These are phyloP conservation scores for Australoheros scitulus DNA, from an alignment of 2,113 vertebrate species.

Conservation along the genomic window DNA sequence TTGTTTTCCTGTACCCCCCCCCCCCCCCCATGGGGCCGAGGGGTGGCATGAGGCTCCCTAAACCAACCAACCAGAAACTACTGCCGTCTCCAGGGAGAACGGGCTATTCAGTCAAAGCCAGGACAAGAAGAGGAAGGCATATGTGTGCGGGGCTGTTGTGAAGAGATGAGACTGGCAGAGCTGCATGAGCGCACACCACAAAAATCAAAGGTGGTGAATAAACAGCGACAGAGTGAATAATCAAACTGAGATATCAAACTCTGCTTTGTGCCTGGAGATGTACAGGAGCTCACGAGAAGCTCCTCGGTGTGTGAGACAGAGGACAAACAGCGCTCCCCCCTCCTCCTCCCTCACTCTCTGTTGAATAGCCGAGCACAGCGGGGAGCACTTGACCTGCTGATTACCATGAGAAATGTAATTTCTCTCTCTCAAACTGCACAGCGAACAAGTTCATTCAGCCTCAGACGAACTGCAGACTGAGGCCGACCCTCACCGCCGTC, in stretches of 20 bases:
- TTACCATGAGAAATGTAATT: conserved; percentile 2
- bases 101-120: conserved; percentile 58
- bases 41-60: conserved; percentile 28
- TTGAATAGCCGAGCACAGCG: neutral
- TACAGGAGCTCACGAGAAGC: neutral
- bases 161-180: neutral
- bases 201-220: neutral
- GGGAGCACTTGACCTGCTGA: conserved; percentile 17
- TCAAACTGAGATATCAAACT: neutral
- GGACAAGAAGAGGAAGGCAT: conserved; percentile 15
- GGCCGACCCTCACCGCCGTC: neutral
- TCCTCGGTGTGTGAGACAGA: neutral
- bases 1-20: conserved; percentile 6
- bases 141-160: neutral
- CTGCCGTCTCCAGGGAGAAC: conserved; percentile 43
- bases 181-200: neutral
- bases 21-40: neutral
- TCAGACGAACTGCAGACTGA: neutral
- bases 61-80: conserved; percentile 53
- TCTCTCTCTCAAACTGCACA: neutral
- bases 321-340: neutral
- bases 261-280: neutral
- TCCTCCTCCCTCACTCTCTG: neutral
- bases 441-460: neutral
- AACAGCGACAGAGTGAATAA: neutral